Base-by-base conservation (phyloP, 1,140 invertebrate species). In the Wiebesia pumilae region DNA sequence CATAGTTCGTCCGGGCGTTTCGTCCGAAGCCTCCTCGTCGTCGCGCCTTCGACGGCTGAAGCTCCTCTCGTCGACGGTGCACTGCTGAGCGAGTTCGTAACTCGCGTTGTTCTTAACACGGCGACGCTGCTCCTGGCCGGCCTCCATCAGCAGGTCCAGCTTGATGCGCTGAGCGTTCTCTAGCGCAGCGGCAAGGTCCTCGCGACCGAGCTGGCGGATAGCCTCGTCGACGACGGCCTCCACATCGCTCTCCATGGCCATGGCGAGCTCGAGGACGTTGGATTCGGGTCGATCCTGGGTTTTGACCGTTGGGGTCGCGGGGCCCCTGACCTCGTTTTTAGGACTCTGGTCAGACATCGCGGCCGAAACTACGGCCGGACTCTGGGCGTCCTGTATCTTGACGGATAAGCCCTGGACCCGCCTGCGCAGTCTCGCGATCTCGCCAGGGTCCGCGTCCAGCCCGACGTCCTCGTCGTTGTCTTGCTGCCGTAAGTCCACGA, bases 81-180 rank as follows among this genome's bases (percentile, higher is more conserved):
- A 90, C 79, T 94, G 93, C 38, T 93, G 93, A 0, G 93, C 93
- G n/a, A 94, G 82, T 75, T 94, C 93, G 88, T 94, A 94, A 38
- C 93, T 94, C 0, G 93, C 92, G 80, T 93, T 93, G 83, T 94
- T 94, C 35, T 84, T 93, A 88, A 14, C 24, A 91, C 88, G 16
- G 89, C 90, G 82, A 14, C 84, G 75, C 33, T 75, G 65, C 7
- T 75, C 71, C 51, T 79, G 83, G 0, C 19, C 9, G 12, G 62
- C 54, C 43, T 58, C 51, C 27, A n/a, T 14, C 16, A 81, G 30
- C 14, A 43, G 19, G 21, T 21, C 67, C 2, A 43, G 33, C 14
- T 89, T 89, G 27, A 80, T 80, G 0, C 88, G 88, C 91, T 51
- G 93, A 90, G 87, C 93, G 92, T 40, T 67, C 71, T 86, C 85